A percentile compares a stretch with the other conserved stretches of the same genome.
Evolutionary conservation across 2,113 vertebrate species (phyloP).

Genomic region (Rhinogobius similis): DNA sequence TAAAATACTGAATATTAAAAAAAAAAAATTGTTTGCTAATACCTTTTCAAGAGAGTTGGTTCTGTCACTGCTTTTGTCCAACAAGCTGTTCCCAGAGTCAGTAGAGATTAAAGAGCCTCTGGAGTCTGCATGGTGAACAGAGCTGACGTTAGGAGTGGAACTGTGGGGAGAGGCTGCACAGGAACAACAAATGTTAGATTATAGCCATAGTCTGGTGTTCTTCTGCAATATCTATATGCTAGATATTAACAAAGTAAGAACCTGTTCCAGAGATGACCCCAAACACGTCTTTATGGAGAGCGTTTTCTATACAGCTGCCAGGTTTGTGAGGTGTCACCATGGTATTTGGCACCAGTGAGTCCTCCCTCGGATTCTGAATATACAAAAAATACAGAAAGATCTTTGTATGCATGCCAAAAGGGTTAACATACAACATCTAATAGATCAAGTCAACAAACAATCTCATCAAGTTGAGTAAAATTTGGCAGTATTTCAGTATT

Average conservation of each 20-base stretch:
- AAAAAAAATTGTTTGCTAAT: slow-evolving; percentile 15
- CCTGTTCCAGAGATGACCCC: slow-evolving; percentile 95
- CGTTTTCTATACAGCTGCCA: slow-evolving; percentile 83
- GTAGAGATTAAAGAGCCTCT: slow-evolving; percentile 94
- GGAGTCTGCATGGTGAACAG: slow-evolving; percentile 90
- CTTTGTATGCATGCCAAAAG: too few relatives aligned
- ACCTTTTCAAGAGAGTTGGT: slow-evolving; percentile 95
- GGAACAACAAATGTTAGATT: neutral
- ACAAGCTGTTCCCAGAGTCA: slow-evolving; percentile 91
- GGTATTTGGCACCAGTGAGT: slow-evolving; percentile 75
- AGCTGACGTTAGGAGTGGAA: slow-evolving; percentile 87
- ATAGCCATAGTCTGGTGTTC: neutral
- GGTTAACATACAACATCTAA: neutral
- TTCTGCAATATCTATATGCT: neutral
- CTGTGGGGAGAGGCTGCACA: slow-evolving; percentile 87
- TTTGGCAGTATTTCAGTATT: slow-evolving; percentile 6
- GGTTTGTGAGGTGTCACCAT: slow-evolving; percentile 87
- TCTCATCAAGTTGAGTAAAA: neutral
- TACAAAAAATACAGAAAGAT: neutral
- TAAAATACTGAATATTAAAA: neutral
- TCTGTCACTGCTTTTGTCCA: slow-evolving; percentile 87
- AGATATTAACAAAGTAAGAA: slow-evolving; percentile 38
- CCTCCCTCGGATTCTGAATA: slow-evolving; percentile 84
- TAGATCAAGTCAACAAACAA: neutral
- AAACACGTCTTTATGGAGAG: slow-evolving; percentile 91